Evolutionary conservation across 2,888 invertebrate genomes (phyloP).

Genomic region (Proisotoma minuta): DNA sequence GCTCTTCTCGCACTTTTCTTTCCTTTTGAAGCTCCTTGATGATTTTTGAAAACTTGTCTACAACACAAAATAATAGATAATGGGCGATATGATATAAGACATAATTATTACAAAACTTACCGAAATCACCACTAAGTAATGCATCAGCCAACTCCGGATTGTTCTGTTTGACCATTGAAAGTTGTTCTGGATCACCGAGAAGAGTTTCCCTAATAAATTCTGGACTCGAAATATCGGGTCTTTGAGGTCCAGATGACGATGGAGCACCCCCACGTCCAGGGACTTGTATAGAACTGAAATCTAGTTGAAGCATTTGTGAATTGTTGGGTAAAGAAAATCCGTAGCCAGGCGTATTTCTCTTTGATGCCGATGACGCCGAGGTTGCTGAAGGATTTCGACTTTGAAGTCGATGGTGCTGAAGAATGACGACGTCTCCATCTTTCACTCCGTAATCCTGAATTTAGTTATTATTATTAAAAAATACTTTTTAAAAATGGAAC

Average conservation of each 20-base stretch:
- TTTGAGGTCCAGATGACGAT: constrained; percentile 21
- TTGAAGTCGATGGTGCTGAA: constrained; percentile 56
- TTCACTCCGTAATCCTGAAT: constrained; percentile 66
- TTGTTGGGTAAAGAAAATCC: constrained; percentile 24
- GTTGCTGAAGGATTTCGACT: background rate
- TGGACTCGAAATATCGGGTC: constrained; percentile 68
- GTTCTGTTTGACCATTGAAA: constrained; percentile 84
- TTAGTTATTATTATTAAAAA: background rate
- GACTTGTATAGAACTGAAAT: constrained; percentile 81
- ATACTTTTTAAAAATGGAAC: background rate
- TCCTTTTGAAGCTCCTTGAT: constrained; percentile 76
- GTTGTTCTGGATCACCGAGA: constrained; percentile 80
- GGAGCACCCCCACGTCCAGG: constrained; percentile 53
- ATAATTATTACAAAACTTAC: constrained; percentile 48
- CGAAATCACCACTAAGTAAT: constrained; percentile 74
- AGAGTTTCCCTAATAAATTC: constrained; percentile 79
- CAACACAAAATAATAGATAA: background rate
- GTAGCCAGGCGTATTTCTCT: constrained; percentile 8
- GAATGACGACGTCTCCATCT: constrained; percentile 82
- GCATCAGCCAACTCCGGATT: constrained; percentile 91
- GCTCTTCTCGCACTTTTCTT: constrained; percentile 74
- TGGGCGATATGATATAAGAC: background rate
- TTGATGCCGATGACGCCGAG: background rate
- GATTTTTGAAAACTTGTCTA: constrained; percentile 72
- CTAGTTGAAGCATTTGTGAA: constrained; percentile 54